Conservation (phyloP, 2,797 vertebrate genomes). For the Silurus aristotelis region DNA sequence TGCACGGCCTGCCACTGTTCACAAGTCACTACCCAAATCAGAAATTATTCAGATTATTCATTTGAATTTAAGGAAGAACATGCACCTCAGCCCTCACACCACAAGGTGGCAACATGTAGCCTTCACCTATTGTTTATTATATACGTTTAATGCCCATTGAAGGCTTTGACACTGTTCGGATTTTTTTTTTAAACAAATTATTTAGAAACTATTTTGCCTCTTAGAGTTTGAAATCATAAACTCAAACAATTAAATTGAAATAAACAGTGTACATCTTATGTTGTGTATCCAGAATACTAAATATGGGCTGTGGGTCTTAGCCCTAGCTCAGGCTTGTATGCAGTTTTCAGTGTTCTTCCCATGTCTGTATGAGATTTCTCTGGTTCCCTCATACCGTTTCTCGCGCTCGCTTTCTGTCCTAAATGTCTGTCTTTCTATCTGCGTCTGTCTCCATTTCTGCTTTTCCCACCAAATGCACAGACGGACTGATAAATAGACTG, state of each 20-base stretch:
- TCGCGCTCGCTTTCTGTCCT: too few species aligned
- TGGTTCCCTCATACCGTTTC: background rate
- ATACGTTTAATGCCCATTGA: background rate
- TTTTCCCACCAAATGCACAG: too few species aligned
- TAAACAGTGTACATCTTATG: background rate
- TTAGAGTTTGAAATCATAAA: background rate
- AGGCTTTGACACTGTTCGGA: background rate
- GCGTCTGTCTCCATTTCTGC: too few species aligned
- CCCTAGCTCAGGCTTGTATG: background rate
- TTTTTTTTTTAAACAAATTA: background rate
- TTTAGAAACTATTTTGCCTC: background rate
- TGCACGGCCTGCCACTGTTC: background rate
- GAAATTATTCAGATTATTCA: background rate
- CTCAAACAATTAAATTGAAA: background rate
- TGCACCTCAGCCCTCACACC: background rate
- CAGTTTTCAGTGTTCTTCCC: background rate
- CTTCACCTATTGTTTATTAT: background rate
- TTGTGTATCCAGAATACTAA: background rate
- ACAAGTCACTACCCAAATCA: background rate
- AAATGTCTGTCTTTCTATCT: too few species aligned
- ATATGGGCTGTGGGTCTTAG: background rate
- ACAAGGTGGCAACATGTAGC: conserved; percentile 20
- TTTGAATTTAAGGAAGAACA: background rate
- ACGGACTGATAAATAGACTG: too few species aligned
- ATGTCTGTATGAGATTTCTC: background rate